Evolutionary conservation across 2,797 vertebrate species (phyloP), one percentile per base, ranked within the genome.

Genomic region (Molossus alvarezi): DNA sequence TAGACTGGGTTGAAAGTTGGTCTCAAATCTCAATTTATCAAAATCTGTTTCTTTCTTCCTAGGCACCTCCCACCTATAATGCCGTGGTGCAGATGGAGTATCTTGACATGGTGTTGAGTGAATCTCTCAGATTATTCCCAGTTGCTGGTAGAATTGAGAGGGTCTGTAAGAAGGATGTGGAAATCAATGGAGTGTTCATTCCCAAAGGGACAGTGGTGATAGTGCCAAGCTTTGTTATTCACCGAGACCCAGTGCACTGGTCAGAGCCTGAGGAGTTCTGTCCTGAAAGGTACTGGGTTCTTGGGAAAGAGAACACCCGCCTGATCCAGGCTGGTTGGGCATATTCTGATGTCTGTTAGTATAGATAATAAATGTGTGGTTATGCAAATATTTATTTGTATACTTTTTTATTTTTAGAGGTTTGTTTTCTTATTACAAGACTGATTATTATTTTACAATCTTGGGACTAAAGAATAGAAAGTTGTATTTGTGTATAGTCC

Each of bases 221-320:
- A 0, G 77, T 98, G 65, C 98, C 98, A 18, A 9, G 21, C 1
- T 85, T 67, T 0, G 29, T 23, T 58, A 73, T 99, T 84, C 98
- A 99, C 4, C 77, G 0, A 0, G 0, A 97, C 83, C 95, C 98
- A 0, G 83, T 96, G 0, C 29, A 97, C 94, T 99, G 98, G 98
- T 67, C 95, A 20, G 96, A 98, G 9, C 98, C 98, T n/a, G 96
- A 99, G 0, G 98, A 98, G 89, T 99, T 99, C 96, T 96, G 20
- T 57, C 98, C 98, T 64, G 98, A 98, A 97, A 99, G 99, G 98
- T 99, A 98, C 4, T 45, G 62, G 14, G 1, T 11, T 33, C 9
- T 0, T 9, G 6, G 15, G 25, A 41, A 65, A 41, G 8, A n/a
- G 11, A 5, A 3, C 8, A 3, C 8, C n/a, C 14, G 27, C 1